Evolutionary conservation across 2,797 vertebrate species (phyloP).

Genomic region (Alosa sapidissima): DNA sequence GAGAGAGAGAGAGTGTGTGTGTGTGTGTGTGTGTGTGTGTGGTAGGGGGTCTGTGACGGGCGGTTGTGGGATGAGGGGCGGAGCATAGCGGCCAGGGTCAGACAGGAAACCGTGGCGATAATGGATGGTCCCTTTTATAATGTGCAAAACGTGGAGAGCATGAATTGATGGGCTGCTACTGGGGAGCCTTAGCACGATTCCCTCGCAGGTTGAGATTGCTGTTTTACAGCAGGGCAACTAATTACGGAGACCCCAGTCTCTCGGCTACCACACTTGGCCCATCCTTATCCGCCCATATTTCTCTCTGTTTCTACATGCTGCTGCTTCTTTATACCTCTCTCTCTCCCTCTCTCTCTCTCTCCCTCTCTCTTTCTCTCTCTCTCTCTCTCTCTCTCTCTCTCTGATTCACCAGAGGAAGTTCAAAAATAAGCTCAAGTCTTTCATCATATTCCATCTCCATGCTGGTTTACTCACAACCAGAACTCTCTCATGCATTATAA

Average conservation of each 20-base stretch:
- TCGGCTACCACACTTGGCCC: neutral
- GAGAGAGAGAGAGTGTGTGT: neutral
- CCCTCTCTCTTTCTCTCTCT: neutral
- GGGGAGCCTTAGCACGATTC: neutral
- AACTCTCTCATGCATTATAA: neutral
- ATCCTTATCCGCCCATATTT: neutral
- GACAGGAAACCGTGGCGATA: constrained; percentile 4
- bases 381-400: neutral
- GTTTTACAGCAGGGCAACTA: constrained; percentile 23
- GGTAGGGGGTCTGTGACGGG: neutral
- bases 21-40: constrained; percentile 2
- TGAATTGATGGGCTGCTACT: constrained; percentile 12
- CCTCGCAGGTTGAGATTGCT: neutral
- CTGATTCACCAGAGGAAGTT: neutral
- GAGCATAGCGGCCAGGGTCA: neutral
- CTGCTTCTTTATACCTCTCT: neutral
- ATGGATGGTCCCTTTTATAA: constrained; percentile 25
- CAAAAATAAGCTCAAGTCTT: neutral
- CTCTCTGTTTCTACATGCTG: neutral
- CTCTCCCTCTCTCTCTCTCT: neutral
- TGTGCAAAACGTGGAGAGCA: constrained; percentile 20
- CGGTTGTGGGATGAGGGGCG: neutral
- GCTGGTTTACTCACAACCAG: neutral
- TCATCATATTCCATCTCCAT: neutral
- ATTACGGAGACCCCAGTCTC: neutral